Evolutionary conservation across 2,797 vertebrate genomes (phyloP).

Genomic region (Okamejei kenojei): DNA sequence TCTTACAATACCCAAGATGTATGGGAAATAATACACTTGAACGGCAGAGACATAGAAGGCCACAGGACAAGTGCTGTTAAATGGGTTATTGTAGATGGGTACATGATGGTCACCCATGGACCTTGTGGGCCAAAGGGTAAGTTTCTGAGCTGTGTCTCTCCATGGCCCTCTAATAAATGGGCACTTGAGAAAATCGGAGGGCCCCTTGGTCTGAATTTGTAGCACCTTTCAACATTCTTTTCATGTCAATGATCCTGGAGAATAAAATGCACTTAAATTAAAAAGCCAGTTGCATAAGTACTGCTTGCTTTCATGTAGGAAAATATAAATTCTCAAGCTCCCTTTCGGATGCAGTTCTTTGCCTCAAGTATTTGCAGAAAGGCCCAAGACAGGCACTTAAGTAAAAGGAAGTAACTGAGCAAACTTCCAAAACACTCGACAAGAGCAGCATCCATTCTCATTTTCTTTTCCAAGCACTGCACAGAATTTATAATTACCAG

Average conservation of each 20-base stretch:
- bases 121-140: too few relatives aligned
- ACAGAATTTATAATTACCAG: constrained; percentile 74
- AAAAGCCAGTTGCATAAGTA: constrained; percentile 26
- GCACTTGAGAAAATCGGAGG: background rate
- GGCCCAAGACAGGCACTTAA: constrained; percentile 64
- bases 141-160: too few relatives aligned
- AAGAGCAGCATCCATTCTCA: constrained; percentile 74
- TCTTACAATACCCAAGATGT: too few relatives aligned
- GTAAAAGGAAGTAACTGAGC: constrained; percentile 67
- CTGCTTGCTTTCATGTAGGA: background rate
- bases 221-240: background rate
- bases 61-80: too few relatives aligned
- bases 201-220: background rate
- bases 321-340: constrained; percentile 25
- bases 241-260: background rate
- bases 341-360: background rate
- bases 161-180: background rate
- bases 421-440: constrained; percentile 75
- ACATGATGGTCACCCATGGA: too few relatives aligned
- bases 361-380: constrained; percentile 6
- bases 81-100: too few relatives aligned
- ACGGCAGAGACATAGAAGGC: too few relatives aligned
- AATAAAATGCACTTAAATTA: background rate
- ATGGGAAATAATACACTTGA: too few relatives aligned
- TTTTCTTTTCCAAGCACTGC: constrained; percentile 67